A percentile compares a stretch with the other conserved stretches of the same genome.
These are phyloP conservation scores for Agrochola lota DNA, from an alignment of 2,888 invertebrate species.

Conservation along the genomic window DNA sequence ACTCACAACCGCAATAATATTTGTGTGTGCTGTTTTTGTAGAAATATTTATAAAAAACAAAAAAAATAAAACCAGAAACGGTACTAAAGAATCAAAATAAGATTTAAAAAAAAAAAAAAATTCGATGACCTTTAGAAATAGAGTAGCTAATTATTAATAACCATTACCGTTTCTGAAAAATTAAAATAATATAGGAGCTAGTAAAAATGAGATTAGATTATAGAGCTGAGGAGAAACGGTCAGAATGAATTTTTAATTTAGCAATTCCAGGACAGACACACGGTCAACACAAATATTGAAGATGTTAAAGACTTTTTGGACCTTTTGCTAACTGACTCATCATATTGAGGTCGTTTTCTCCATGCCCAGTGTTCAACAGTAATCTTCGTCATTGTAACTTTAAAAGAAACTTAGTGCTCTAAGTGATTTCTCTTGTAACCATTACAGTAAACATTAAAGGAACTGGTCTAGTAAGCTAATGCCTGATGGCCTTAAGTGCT, in stretches of 20 bases:
- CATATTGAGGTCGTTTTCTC: conserved; percentile 67
- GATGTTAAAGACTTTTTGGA: conserved; percentile 31
- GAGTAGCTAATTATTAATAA: neutral
- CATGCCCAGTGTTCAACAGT: conserved; percentile 43
- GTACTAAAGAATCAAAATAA: neutral
- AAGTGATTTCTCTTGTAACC: conserved; percentile 78
- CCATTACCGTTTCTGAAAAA: neutral
- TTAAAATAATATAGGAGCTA: neutral
- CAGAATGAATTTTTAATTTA: conserved; percentile 22
- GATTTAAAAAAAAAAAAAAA: neutral
- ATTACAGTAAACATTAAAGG: conserved; percentile 66
- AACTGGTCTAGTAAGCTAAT: conserved; percentile 69
- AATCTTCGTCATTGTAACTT: conserved; percentile 61
- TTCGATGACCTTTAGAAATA: neutral
- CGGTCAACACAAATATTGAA: conserved; percentile 42
- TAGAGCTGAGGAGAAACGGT: conserved; percentile 14
- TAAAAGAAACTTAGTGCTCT: conserved; percentile 62
- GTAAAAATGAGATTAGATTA: neutral
- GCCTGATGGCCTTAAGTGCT: conserved; percentile 65
- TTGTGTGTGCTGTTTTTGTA: conserved; percentile 29
- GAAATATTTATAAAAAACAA: conserved; percentile 13
- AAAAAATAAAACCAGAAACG: conserved; percentile 7
- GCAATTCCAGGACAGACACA: conserved; percentile 18
- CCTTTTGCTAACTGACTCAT: conserved; percentile 48
- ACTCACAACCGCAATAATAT: no score